Conservation (phyloP, 2,113 vertebrate species). For the Macrotus californicus region DNA sequence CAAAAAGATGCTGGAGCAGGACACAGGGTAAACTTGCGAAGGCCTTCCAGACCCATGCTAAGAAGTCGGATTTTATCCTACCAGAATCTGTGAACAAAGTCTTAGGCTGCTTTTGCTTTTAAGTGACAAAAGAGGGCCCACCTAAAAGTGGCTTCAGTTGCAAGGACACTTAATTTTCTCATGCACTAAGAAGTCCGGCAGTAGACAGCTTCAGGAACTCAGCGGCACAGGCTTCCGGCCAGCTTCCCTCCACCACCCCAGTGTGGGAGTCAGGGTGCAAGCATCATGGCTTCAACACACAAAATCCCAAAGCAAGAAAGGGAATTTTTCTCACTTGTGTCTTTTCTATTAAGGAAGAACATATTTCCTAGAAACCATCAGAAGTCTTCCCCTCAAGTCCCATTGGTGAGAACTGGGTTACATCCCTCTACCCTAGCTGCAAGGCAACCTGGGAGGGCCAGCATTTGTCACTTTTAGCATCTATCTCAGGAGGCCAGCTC, state of each 20-base stretch:
- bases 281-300: not conserved
- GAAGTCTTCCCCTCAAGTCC: not conserved
- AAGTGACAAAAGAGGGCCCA: not conserved
- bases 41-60: not conserved
- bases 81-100: not conserved
- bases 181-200: not conserved
- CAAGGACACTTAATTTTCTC: not conserved
- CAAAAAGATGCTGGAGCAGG: not conserved
- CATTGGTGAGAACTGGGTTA: not conserved
- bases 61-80: not conserved
- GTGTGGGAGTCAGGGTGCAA: not conserved
- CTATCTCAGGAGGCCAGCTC: not conserved
- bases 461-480: not conserved
- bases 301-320: not conserved
- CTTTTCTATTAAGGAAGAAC: not conserved
- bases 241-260: not conserved
- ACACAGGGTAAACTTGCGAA: not conserved
- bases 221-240: not conserved
- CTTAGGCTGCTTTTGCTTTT: not conserved
- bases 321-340: not conserved
- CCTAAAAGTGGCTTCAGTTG: not conserved
- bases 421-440: not conserved
- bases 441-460: not conserved
- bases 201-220: not conserved
- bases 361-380: not conserved